Evolutionary conservation across 1,140 invertebrate species (phyloP), one percentile per base, ranked within the genome.

Genomic region (Ectropis grisescens): DNA sequence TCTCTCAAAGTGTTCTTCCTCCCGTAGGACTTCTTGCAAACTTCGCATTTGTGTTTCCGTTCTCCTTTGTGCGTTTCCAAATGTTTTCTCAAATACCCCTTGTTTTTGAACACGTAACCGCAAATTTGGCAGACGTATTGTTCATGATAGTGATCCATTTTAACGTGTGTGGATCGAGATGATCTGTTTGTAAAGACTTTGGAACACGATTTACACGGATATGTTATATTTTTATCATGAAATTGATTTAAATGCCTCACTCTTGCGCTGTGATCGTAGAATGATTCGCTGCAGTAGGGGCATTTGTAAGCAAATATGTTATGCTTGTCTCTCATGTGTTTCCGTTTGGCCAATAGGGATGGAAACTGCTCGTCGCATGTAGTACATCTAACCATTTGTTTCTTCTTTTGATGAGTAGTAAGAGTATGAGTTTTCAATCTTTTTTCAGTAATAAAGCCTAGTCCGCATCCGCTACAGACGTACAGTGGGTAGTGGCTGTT

Each of bases 21-120:
- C 0, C 74, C 44, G 27, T 83, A 86, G 2, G 74, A 70, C 33
- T 84, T 86, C 10, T 83, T 82, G 38, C 85, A 83, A 0, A 72
- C 58, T 15, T 72, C 47, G 33, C 81, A 83, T 39, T 75, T 54
- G 30, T 43, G 78, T 15, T 70, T 72, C 10, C 58, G 58, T 8
- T 68, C 48, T 0, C 60, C 64, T 2, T 42, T 47, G 30, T 81
- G 76, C 29, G 60, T 68, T 0, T 75, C 53, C 47, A 75, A 56
- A 24, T 83, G 82, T 30, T 49, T 67, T 9, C 48, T 54, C 9
- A 83, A 48, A 10, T 68, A 58, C 1, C 52, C 53, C 0, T 57
- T 54, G 1, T 72, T 75, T 0, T 72, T 66, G 29, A 78, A 82
- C 33, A 67, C 64, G 19, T 61, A 64, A 0, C 62, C 56, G 41